Evolutionary conservation across 37 sponge, comb jelly and placozoan genomes (phyloP), one percentile per base, ranked within the genome.

Genomic region (Beroe ovata): DNA sequence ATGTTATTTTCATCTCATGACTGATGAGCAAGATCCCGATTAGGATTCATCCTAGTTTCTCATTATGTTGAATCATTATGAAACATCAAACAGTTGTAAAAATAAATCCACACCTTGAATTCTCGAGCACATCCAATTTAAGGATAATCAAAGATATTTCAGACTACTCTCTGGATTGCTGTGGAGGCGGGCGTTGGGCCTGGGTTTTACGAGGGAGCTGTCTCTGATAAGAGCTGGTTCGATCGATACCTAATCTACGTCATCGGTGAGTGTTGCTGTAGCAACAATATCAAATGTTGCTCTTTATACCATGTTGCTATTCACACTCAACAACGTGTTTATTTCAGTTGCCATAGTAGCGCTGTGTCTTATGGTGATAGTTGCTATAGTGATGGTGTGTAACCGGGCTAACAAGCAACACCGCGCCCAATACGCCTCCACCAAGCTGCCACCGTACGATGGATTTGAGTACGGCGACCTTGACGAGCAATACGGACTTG

Each of bases 371-470:
- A 36, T 77, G 28, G 8, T 77, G 8, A 77, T 77, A 14, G 84
- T 77, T 6, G 33, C 25, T 8, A 77, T 77, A 42, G 84, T 77
- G 47, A 35, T 77, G 84, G 28, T 77, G 28, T 77, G 84, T 77
- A 77, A 77, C 84, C 21, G 84, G 11, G 84, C 84, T 4, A 77
- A 77, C 84, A 77, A 77, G 22, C 84, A 77, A 19, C 84, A 42
- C 54, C 26, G 33, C 4, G 38, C 38, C 14, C 25, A 34, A 8
- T 77, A 77, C 84, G 54, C 42, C n/a, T 26, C 84, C 47, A 41
- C 84, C 22, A 77, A 77, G 41, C 84, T 77, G 0, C 84, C 84
- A 8, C 36, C 84, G 23, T 77, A 77, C 84, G 84, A 77, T 22
- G 63, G 63, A 25, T 77, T 42, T 36, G 84, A 77, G 54, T 77